phyloP scores from a whole-genome alignment of 2,888 invertebrate species.

The Tetranychus piercei region DNA sequence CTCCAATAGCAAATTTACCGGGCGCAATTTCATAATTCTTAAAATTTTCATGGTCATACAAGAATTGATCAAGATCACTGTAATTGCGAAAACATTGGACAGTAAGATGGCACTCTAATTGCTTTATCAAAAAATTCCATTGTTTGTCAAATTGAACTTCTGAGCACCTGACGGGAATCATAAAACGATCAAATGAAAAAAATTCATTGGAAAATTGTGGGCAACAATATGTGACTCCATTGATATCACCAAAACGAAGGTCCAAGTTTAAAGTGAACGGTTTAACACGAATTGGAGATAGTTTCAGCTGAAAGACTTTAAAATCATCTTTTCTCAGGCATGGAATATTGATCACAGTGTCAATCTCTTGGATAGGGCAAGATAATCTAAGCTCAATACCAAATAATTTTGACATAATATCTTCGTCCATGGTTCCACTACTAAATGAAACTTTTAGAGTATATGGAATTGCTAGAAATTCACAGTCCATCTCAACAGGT shows the following conservation, averaged over 20 bases:
- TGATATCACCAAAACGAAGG: constrained; percentile 14
- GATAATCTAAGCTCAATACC: constrained; percentile 8
- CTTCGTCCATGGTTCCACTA: neutral
- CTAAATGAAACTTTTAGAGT: neutral
- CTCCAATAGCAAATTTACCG: neutral
- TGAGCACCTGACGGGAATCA: constrained; percentile 12
- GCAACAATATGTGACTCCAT: constrained; percentile 18
- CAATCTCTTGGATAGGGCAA: neutral
- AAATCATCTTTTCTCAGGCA: neutral
- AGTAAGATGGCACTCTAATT: neutral
- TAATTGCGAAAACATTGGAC: neutral
- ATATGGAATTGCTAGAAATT: neutral
- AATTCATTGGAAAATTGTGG: constrained; percentile 9
- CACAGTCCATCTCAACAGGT: neutral
- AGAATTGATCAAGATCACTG: neutral
- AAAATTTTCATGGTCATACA: neutral
- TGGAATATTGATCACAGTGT: constrained; percentile 11
- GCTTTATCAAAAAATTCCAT: neutral
- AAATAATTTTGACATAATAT: constrained; percentile 6
- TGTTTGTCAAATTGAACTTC: neutral
- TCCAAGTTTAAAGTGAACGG: constrained; percentile 9
- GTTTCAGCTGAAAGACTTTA: constrained; percentile 2
- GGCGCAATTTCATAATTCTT: neutral
- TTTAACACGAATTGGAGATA: neutral
- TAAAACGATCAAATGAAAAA: constrained; percentile 17